Evolutionary conservation across 2,888 invertebrate species (phyloP), one percentile per base, ranked within the genome.

Genomic region (Nomada ruficornis): DNA sequence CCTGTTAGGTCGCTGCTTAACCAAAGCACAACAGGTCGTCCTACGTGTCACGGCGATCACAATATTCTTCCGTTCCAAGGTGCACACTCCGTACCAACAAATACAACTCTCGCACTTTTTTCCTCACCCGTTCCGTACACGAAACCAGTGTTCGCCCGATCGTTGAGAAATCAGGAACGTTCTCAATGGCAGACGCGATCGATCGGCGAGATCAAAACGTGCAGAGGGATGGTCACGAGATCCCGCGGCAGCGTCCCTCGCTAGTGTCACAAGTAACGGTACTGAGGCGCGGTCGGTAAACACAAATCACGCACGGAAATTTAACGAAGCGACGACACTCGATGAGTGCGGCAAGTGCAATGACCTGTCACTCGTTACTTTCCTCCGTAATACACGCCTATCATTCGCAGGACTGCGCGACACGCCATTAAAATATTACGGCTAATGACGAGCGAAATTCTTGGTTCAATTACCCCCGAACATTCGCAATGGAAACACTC

Each of bases 241-340:
- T 42, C 11, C 50, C 0, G 36, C 23, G 36, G 29, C 11, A 13
- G 47, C 36, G 42, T 57, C n/a, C 15, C n/a, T 15, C 9, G 23
- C 54, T 44, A 71, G 60, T 64, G 74, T 82, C 83, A 60, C 71
- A 44, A 55, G 55, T 87, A 85, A 87, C 87, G 87, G 87, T 82
- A 80, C 77, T 74, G 55, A 77, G 67, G 71, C 77, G 73, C 80
- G 75, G 70, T 63, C 75, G 70, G 65, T 73, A 75, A 67, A 78
- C 72, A 74, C 68, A 68, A 72, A 80, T 80, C 77, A 82, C 83
- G 80, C 76, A 63, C 82, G 52, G 79, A 76, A 71, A 84, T 82
- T 84, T 77, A 82, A 80, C 67, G 64, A 62, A 75, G 64, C 72
- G 72, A 29, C 72, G 73, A 54, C 80, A 52, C 75, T 75, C 60